Base-by-base conservation (phyloP, 2,888 invertebrate species). In the Pammene aurita region DNA sequence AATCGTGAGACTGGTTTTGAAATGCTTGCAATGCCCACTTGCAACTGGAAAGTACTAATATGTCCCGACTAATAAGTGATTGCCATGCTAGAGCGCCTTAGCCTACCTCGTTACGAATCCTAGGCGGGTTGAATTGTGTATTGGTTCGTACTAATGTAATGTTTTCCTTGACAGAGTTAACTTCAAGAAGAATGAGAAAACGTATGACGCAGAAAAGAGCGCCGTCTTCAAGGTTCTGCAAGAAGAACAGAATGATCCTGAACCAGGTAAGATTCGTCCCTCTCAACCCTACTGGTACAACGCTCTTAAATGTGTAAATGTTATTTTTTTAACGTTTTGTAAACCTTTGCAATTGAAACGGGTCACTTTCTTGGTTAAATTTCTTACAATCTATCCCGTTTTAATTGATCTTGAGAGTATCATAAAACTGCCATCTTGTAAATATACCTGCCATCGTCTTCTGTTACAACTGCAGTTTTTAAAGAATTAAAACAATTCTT, bases 101-200 rank as follows among this genome's bases (percentile, higher is more conserved):
- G n/a, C n/a, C n/a, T n/a, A n/a, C n/a, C n/a, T n/a, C n/a, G n/a
- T n/a, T n/a, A n/a, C n/a, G n/a, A n/a, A 44, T 44, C 35, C 56
- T 55, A 18, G 35, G 35, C 35, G 38, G 18, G 11, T 10, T 46
- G 26, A 5, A n/a, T 13, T 62, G 50, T 62, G 62, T 62, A 41
- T 62, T 34, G 2, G 54, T 54, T 34, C 14, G 9, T 11, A 42
- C 52, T 38, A 61, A 57, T 67, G 14, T 52, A 18, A 54, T 62
- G 69, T 70, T 80, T 74, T 78, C 54, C 69, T 81, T 75, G 70
- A 50, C 93, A 98, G 98, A 80, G 98, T 98, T 42, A 98, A 98
- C 93, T 98, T 98, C 93, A 98, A 98, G 95, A 98, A 98, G 91
- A 98, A 97, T 90, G 98, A 98, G 87, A 97, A 96, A 89, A 95